Conservation (phyloP, 2,113 vertebrate genomes). For the Microtus montanus region DNA sequence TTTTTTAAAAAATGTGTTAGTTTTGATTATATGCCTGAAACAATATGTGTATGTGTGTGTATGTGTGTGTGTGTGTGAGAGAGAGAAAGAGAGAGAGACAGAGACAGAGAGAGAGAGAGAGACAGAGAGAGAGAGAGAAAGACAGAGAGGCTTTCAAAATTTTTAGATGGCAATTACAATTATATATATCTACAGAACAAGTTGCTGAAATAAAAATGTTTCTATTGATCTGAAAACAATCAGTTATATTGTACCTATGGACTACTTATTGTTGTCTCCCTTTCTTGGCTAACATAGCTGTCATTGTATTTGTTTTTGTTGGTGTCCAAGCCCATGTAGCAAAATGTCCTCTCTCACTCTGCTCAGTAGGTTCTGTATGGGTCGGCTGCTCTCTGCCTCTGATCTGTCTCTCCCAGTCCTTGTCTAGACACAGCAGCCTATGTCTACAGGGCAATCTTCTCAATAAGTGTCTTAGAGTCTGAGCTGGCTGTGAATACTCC, state of each 20-base stretch:
- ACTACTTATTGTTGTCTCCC: not conserved
- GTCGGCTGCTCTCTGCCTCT: fast-evolving
- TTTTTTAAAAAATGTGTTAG: slow-evolving; percentile 16
- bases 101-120: not conserved
- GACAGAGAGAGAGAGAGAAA: not conserved
- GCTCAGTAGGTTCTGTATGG: fast-evolving
- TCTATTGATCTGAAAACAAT: slow-evolving; percentile 59
- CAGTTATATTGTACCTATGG: slow-evolving; percentile 18
- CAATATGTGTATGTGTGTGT: not conserved
- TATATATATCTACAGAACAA: slow-evolving; percentile 51
- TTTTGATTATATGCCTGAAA: slow-evolving; percentile 59
- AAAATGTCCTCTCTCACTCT: fast-evolving
- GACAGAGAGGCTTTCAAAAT: not conserved
- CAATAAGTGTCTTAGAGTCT: not conserved
- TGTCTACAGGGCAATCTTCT: slow-evolving; percentile 18
- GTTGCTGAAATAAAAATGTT: slow-evolving; percentile 61
- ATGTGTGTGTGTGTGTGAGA: not conserved
- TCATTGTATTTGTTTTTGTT: slow-evolving; percentile 19
- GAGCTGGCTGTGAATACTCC: not conserved
- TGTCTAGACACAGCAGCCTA: not conserved
- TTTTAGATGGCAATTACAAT: slow-evolving; percentile 54
- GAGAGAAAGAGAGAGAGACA: not conserved
- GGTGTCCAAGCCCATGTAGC: not conserved
- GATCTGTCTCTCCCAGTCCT: not conserved
- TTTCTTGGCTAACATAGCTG: not conserved